Evolutionary conservation across 2,888 invertebrate species (phyloP).

Genomic region (Dorcus parallelipipedus): DNA sequence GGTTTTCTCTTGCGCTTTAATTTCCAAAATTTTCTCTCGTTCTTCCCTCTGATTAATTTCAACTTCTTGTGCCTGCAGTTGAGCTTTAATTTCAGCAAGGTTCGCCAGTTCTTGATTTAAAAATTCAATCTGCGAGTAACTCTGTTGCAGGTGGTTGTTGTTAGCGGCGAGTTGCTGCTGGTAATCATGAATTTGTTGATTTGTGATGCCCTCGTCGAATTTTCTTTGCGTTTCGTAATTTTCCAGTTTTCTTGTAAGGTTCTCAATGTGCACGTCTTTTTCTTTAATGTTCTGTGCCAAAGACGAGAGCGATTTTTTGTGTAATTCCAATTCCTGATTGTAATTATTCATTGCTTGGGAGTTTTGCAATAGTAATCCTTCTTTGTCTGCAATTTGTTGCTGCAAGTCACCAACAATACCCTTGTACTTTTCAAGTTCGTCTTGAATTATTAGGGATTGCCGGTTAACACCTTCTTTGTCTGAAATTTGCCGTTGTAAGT

Average conservation of each 20-base stretch:
- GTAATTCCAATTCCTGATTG: not conserved
- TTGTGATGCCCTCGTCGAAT: slow-evolving; percentile 27
- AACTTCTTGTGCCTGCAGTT: slow-evolving; percentile 26
- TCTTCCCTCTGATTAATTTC: slow-evolving; percentile 28
- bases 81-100: slow-evolving; percentile 17
- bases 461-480: not conserved
- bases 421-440: not conserved
- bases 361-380: not conserved
- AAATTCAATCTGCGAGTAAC: slow-evolving; percentile 24
- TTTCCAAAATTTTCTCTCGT: slow-evolving; percentile 28
- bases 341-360: not conserved
- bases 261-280: slow-evolving; percentile 15
- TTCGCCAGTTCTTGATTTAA: slow-evolving; percentile 25
- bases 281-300: slow-evolving; percentile 12
- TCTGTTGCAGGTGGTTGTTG: slow-evolving; percentile 26
- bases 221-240: slow-evolving; percentile 23
- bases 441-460: not conserved
- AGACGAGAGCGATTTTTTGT: not conserved
- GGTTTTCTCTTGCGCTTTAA: slow-evolving; percentile 23
- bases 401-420: not conserved
- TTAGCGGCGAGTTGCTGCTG: slow-evolving; percentile 26
- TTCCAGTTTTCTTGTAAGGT: slow-evolving; percentile 3
- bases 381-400: not conserved
- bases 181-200: slow-evolving; percentile 27
- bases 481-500: not conserved